phyloP scores from a whole-genome alignment of 1,140 invertebrate genomes.

The Atta colombica region DNA sequence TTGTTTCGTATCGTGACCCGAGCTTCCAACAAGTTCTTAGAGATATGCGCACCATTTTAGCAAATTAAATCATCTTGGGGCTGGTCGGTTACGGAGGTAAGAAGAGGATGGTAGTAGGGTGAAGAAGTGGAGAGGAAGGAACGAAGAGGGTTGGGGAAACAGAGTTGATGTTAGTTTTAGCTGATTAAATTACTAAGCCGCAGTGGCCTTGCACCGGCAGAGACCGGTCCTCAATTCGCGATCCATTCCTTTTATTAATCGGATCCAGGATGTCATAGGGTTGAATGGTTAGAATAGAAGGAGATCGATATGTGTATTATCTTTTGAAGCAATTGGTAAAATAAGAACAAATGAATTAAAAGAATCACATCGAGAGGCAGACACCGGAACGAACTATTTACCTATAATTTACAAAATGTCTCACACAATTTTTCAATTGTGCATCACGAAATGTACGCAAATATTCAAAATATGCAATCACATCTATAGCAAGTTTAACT shows the following conservation, averaged over 20 bases:
- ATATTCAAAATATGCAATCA: constrained; percentile 14
- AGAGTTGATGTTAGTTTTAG: constrained; percentile 86
- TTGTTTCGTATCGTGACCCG: constrained; percentile 78
- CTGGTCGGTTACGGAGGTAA: constrained; percentile 80
- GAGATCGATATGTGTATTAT: constrained; percentile 50
- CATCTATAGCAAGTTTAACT: not conserved
- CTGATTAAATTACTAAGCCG: constrained; percentile 87
- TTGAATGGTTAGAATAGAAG: constrained; percentile 64
- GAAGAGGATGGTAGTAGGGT: constrained; percentile 69
- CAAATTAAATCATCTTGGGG: constrained; percentile 86
- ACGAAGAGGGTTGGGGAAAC: constrained; percentile 75
- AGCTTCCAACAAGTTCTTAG: constrained; percentile 78
- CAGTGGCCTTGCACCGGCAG: constrained; percentile 82
- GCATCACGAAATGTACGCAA: not conserved
- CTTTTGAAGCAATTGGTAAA: constrained; percentile 37
- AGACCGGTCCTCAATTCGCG: constrained; percentile 83
- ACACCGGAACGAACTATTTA: not conserved
- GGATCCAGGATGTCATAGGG: constrained; percentile 73
- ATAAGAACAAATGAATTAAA: constrained; percentile 40
- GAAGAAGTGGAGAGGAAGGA: constrained; percentile 74
- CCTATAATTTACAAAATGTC: not conserved
- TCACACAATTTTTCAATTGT: not conserved
- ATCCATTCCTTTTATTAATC: constrained; percentile 86
- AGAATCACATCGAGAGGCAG: not conserved
- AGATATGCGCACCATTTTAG: constrained; percentile 83